Conservation (phyloP, 2,888 invertebrate species). For the Mycalesis mineus region DNA sequence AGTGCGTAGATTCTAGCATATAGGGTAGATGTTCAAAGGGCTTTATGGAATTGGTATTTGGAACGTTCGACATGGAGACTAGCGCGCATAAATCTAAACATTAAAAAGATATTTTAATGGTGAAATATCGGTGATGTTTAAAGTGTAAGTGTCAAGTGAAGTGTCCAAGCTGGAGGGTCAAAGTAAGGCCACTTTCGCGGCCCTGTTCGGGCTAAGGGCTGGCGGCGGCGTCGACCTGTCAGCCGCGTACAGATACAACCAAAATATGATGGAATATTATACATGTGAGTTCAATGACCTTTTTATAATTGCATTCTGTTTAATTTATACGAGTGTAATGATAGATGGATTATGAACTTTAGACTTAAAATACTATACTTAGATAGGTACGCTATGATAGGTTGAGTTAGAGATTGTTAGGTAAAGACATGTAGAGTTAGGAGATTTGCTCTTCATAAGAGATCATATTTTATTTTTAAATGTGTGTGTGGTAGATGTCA, state of each 20-base stretch:
- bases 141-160: slow-evolving; percentile 37
- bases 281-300: slow-evolving; percentile 85
- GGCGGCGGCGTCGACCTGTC: slow-evolving; percentile 91
- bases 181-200: slow-evolving; percentile 82
- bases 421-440: no score
- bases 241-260: slow-evolving; percentile 96
- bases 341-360: no score
- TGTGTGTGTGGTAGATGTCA: no score
- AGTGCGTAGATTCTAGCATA: no score
- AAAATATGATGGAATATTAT: slow-evolving; percentile 99
- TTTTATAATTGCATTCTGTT: background rate
- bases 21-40: background rate
- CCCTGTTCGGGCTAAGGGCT: slow-evolving; percentile 81
- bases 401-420: no score
- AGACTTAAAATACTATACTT: no score
- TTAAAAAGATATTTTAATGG: slow-evolving; percentile 32
- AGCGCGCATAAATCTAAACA: background rate
- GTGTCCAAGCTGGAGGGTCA: slow-evolving; percentile 81
- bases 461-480: no score
- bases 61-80: slow-evolving; percentile 5
- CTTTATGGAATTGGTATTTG: background rate
- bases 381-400: no score
- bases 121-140: slow-evolving; percentile 19
- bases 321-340: no score
- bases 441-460: no score